Percentiles rank a stretch among this genome's conserved stretches.
phyloP scores from a whole-genome alignment of 1,140 invertebrate species.

The Nasonia giraulti region DNA sequence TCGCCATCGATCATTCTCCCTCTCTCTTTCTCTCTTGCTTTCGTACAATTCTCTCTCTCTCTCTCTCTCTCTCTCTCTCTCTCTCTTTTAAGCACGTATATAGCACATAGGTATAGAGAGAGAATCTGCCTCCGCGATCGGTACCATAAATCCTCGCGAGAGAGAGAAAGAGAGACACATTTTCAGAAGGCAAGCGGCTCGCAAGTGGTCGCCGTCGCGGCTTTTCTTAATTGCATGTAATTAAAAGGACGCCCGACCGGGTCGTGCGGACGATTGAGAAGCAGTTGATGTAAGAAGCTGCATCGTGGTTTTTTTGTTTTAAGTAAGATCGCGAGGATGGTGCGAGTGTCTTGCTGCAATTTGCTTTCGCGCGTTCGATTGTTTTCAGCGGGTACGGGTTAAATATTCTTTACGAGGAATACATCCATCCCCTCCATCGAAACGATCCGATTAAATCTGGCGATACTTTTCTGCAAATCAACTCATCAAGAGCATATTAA shows the following conservation, averaged over 20 bases:
- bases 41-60: conserved; percentile 22
- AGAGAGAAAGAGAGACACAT: neutral
- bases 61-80: conserved; percentile 18
- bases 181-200: neutral
- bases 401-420: too few relatives aligned
- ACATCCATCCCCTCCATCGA: too few relatives aligned
- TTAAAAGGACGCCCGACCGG: conserved; percentile 53
- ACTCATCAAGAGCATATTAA: neutral
- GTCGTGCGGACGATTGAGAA: neutral
- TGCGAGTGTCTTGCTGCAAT: neutral
- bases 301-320: neutral
- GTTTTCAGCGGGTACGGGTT: too few relatives aligned
- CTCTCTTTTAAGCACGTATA: conserved; percentile 1
- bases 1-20: conserved; percentile 57
- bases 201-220: conserved; percentile 12
- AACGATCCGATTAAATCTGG: too few relatives aligned
- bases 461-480: too few relatives aligned
- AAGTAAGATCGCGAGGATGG: too few relatives aligned
- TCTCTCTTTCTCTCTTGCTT: neutral
- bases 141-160: conserved; percentile 38
- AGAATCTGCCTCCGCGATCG: conserved; percentile 43
- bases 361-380: neutral
- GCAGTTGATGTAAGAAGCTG: neutral
- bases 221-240: conserved; percentile 43
- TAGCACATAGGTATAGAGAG: conserved; percentile 5